These are phyloP conservation scores for Drosophila neonasuta DNA, from an alignment of 2,888 invertebrate species.

Conservation along the genomic window DNA sequence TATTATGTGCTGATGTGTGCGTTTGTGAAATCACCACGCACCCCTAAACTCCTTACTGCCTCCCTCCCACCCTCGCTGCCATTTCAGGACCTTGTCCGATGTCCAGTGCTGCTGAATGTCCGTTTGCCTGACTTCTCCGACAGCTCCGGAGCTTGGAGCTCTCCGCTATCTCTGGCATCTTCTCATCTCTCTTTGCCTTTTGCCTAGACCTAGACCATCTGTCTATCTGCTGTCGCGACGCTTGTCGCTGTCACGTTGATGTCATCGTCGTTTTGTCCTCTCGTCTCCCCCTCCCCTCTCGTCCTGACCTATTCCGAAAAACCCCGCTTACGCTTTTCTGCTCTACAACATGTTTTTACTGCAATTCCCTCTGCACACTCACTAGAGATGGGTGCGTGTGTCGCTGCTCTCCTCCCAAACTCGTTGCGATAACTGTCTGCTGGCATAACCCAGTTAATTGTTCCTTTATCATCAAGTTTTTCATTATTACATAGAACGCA, in stretches of 20 bases:
- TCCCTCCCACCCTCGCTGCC: neutral
- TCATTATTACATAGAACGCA: neutral
- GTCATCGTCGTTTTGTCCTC: slow-evolving; percentile 40
- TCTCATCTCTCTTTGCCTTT: neutral
- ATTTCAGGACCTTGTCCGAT: too few species aligned
- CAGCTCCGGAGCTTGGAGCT: neutral
- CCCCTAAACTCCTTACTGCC: neutral
- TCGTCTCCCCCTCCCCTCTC: neutral
- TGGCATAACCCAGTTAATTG: neutral
- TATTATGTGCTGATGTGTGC: slow-evolving; percentile 74
- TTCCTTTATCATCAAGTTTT: neutral
- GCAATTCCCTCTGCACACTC: slow-evolving; percentile 5
- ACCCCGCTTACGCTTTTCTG: neutral
- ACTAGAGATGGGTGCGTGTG: slow-evolving; percentile 15
- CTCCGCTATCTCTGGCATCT: neutral
- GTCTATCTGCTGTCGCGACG: slow-evolving; percentile 50
- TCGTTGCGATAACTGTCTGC: neutral
- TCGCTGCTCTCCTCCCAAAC: neutral
- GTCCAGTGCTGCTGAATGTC: slow-evolving; percentile 4
- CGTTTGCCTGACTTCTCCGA: neutral
- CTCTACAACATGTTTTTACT: slow-evolving; percentile 10
- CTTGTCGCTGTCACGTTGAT: slow-evolving; percentile 58
- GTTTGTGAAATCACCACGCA: slow-evolving; percentile 38
- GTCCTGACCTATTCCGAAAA: slow-evolving; percentile 6
- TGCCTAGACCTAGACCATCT: slow-evolving; percentile 34